Percentiles rank a stretch among this genome's conserved stretches.
Conservation (phyloP, 2,888 invertebrate species). For the Melitaea athalia region DNA sequence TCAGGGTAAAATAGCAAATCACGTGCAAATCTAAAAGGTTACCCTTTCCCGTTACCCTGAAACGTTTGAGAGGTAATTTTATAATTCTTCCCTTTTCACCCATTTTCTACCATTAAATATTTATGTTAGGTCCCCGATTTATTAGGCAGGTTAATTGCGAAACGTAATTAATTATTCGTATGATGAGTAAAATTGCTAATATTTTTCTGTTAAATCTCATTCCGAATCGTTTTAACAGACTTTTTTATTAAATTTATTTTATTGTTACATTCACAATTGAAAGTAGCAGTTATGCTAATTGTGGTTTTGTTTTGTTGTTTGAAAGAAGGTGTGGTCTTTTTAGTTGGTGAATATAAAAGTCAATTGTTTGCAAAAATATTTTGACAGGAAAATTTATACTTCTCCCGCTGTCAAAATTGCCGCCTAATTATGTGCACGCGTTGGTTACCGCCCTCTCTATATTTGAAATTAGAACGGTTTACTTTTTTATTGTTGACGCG, state of each 20-base stretch:
- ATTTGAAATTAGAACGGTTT: conserved; percentile 73
- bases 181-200: conserved; percentile 41
- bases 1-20: conserved; percentile 42
- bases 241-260: conserved; percentile 25
- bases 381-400: conserved; percentile 77
- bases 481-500: conserved; percentile 76
- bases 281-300: conserved; percentile 79
- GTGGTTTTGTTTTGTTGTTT: conserved; percentile 79
- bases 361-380: conserved; percentile 81
- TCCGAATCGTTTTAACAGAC: not conserved
- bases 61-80: conserved; percentile 75
- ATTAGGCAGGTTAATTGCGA: conserved; percentile 63
- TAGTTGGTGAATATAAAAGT: conserved; percentile 52
- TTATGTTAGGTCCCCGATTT: conserved; percentile 67
- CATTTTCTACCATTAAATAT: conserved; percentile 77
- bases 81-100: conserved; percentile 78
- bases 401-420: conserved; percentile 71
- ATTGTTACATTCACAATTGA: conserved; percentile 42
- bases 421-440: conserved; percentile 69
- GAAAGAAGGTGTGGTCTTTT: conserved; percentile 59
- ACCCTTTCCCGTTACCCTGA: conserved; percentile 68
- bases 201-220: conserved; percentile 27
- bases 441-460: conserved; percentile 61
- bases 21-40: conserved; percentile 63
- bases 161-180: conserved; percentile 55